Evolutionary conservation across 2,113 vertebrate genomes (phyloP).

Genomic region (Amblyornis subalaris): DNA sequence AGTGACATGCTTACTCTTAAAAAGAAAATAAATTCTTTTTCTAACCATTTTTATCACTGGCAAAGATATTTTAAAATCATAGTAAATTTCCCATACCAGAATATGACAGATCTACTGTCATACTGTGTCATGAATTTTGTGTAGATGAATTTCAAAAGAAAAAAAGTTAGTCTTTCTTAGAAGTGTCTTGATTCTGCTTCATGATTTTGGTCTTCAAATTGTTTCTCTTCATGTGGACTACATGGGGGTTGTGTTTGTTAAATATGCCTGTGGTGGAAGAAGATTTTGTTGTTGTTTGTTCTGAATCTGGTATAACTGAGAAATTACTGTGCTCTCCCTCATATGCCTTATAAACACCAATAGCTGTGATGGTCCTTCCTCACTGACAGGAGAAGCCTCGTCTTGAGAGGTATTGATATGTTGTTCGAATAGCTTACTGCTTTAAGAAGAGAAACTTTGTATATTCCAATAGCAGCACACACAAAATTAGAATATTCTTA

Average conservation of each 20-base stretch:
- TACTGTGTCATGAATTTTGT: neutral
- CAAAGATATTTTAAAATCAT: neutral
- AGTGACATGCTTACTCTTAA: neutral
- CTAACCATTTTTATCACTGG: neutral
- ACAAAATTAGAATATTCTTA: neutral
- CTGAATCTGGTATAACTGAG: neutral
- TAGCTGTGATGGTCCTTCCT: neutral
- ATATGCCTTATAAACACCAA: neutral
- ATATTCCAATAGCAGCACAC: neutral
- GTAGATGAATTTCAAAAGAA: neutral
- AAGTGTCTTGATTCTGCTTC: neutral
- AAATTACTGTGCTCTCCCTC: accelerated
- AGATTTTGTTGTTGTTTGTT: neutral
- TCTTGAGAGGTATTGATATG: neutral
- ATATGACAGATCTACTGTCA: neutral
- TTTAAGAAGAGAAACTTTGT: neutral
- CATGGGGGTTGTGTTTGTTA: neutral
- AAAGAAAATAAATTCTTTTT: neutral
- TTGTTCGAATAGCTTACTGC: neutral
- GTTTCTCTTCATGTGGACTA: neutral
- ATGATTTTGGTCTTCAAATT: neutral
- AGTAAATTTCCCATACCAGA: neutral
- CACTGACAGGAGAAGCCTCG: neutral
- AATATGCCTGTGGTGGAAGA: neutral
- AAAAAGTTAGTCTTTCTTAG: neutral